Base-by-base conservation (phyloP, 1,140 invertebrate species). In the Heliconius congener region DNA sequence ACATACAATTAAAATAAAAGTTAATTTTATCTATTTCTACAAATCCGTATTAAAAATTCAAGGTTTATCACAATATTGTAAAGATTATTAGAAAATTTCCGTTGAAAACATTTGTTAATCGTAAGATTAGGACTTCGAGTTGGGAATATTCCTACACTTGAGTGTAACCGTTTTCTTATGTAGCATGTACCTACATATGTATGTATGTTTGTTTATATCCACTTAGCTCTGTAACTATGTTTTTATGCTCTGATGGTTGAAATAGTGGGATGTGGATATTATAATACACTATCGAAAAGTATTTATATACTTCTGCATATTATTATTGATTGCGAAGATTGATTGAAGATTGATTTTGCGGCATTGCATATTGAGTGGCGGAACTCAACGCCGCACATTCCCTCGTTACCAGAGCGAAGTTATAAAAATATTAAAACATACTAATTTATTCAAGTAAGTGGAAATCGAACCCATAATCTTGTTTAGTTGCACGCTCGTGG, bases 41-140 rank as follows among this genome's bases (percentile, higher is more conserved):
- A 66, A 66, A 66, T 66, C 11, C 11, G 27, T 16, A 66, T 66
- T 66, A 66, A 66, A 60, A 66, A 23, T 66, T 66, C 27, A 66
- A 66, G 60, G 60, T 30, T 66, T 66, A 66, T 66, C 3, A 30
- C n/a, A 30, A 27, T 66, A 66, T 66, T 66, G 9, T 66, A 66
- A 13, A 30, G 60, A 66, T 66, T 66, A 66, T 66, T 30, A 66
- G 60, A 66, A 66, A 66, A 23, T 27, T 66, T 66, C 60, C 60
- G 27, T 66, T 66, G 11, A 30, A 66, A 66, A 66, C 27, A 66
- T 66, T 66, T 66, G 60, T 66, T 66, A 66, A 66, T 66, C 60
- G 60, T 66, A 3, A 30, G 60, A 66, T 66, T 66, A 66, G 60
- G 11, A 66, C 60, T 11, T 66, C 27, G 60, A 66, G 60, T 66